Conservation (phyloP, 1,140 invertebrate genomes). For the Trypoxylus dichotomus region DNA sequence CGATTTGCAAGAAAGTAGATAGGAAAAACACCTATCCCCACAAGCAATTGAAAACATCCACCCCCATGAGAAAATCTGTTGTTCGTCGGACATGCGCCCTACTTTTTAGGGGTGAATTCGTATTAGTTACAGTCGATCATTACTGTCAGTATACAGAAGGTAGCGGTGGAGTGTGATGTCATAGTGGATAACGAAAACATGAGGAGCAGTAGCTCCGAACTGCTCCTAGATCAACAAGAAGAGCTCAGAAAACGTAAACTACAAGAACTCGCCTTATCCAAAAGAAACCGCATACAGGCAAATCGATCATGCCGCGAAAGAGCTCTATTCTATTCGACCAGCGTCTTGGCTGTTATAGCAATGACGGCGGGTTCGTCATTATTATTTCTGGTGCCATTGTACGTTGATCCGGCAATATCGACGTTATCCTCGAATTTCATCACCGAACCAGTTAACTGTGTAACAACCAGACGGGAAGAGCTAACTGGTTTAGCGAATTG, state of each 20-base stretch:
- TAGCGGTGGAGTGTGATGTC: slow-evolving; percentile 33
- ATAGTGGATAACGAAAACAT: slow-evolving; percentile 54
- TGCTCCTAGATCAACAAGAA: slow-evolving; percentile 74
- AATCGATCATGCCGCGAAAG: slow-evolving; percentile 73
- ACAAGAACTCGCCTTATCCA: slow-evolving; percentile 60
- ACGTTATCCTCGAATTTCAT: slow-evolving; percentile 83
- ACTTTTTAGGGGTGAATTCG: neutral
- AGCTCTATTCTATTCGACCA: slow-evolving; percentile 77
- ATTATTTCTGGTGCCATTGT: slow-evolving; percentile 84
- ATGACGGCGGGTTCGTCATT: slow-evolving; percentile 80
- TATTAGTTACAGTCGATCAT: slow-evolving; percentile 17
- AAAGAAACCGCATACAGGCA: slow-evolving; percentile 59
- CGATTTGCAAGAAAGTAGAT: too few relatives aligned
- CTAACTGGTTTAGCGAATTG: slow-evolving; percentile 76
- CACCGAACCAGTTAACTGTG: slow-evolving; percentile 74
- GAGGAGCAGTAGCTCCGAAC: slow-evolving; percentile 82
- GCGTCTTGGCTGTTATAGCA: slow-evolving; percentile 73
- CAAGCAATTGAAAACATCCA: neutral
- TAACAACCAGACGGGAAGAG: slow-evolving; percentile 74
- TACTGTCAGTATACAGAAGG: neutral
- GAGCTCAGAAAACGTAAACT: slow-evolving; percentile 71
- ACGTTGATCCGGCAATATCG: slow-evolving; percentile 87
- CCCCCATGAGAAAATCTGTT: neutral
- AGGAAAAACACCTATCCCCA: too few relatives aligned
- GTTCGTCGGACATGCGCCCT: slow-evolving; percentile 6